Conservation (phyloP, 2,113 vertebrate species). For the Mirounga angustirostris region DNA sequence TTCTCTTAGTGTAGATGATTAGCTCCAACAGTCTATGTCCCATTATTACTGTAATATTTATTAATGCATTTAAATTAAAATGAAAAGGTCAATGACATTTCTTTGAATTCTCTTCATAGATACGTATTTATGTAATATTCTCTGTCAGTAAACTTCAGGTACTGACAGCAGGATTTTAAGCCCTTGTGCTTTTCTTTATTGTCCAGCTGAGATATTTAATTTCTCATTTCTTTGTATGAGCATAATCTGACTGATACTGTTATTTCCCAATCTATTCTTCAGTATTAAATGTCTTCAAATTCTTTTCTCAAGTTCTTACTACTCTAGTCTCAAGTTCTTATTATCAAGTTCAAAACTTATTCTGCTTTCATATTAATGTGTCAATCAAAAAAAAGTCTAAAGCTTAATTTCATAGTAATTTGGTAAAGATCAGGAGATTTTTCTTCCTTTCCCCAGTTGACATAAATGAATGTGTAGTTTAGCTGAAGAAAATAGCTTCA, state of each 20-base stretch:
- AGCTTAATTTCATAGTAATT: constrained; percentile 37
- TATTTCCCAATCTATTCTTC: background rate
- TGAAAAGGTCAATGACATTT: background rate
- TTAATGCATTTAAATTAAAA: background rate
- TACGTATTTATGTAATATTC: background rate
- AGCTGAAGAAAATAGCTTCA: constrained; percentile 23
- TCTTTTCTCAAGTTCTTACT: constrained; percentile 10
- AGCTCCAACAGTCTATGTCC: background rate
- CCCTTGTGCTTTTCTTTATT: background rate
- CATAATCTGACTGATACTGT: background rate
- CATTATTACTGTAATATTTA: background rate
- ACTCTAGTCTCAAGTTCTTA: background rate
- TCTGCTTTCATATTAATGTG: background rate
- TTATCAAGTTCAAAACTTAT: background rate
- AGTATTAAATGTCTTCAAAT: background rate
- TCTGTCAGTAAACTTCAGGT: background rate
- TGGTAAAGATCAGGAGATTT: background rate
- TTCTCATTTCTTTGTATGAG: background rate
- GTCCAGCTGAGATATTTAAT: background rate
- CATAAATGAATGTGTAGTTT: background rate
- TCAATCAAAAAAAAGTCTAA: background rate
- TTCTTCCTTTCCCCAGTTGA: background rate
- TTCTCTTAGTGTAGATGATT: background rate
- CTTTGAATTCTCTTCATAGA: background rate
- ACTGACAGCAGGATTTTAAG: background rate